phyloP scores from a whole-genome alignment of 2,113 vertebrate species.

The Tor tambroides region DNA sequence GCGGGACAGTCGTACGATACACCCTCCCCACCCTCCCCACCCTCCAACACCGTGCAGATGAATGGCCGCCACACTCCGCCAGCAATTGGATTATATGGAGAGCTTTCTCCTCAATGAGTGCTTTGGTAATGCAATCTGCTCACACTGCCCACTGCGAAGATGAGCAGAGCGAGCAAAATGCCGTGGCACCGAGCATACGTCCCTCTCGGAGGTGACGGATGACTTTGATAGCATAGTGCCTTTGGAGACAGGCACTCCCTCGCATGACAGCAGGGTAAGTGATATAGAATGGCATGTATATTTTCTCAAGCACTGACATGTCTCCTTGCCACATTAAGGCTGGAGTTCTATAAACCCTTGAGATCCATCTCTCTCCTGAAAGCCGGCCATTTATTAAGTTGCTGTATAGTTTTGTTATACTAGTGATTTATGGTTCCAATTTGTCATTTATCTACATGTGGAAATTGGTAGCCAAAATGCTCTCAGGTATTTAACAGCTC shows the following conservation, averaged over 20 bases:
- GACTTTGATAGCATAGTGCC: constrained; percentile 41
- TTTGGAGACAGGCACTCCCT: constrained; percentile 41
- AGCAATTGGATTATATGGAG: constrained; percentile 60
- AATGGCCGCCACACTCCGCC: constrained; percentile 47
- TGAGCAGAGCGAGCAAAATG: constrained; percentile 34
- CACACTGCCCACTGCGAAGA: constrained; percentile 41
- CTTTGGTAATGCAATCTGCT: constrained; percentile 57
- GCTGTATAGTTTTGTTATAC: constrained; percentile 45
- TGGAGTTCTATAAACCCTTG: constrained; percentile 24
- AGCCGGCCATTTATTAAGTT: constrained; percentile 38
- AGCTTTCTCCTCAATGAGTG: constrained; percentile 54
- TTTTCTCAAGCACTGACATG: constrained; percentile 40
- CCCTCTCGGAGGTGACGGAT: constrained; percentile 48
- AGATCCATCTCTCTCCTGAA: constrained; percentile 42
- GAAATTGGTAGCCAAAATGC: constrained; percentile 47
- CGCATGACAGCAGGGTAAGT: constrained; percentile 41
- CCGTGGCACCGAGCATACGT: constrained; percentile 33
- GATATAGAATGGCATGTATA: constrained; percentile 33
- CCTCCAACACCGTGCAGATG: constrained; percentile 49
- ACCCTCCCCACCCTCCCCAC: constrained; percentile 41
- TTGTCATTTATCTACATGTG: constrained; percentile 51
- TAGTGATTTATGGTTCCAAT: constrained; percentile 54
- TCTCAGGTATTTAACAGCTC: constrained; percentile 46
- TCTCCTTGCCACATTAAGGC: constrained; percentile 26
- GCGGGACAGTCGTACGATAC: background rate